These are phyloP conservation scores for Pangasius sanitwongsei DNA, from an alignment of 2,797 vertebrate genomes.

Conservation along the genomic window DNA sequence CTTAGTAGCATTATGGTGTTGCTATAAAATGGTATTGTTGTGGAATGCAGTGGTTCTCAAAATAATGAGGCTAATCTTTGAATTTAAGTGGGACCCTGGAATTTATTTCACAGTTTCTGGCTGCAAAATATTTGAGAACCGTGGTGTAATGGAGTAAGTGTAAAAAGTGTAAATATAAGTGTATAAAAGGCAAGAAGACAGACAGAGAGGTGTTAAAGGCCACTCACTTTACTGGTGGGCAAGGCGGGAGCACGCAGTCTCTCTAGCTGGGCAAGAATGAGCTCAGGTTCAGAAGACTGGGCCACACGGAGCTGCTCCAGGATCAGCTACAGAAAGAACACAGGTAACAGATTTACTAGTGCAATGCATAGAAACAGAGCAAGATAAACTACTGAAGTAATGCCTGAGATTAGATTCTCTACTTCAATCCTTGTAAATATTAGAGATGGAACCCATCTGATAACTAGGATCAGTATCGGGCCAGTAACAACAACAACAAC, in stretches of 20 bases:
- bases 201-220: neutral
- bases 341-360: neutral
- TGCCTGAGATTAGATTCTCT: neutral
- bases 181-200: neutral
- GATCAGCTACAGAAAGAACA: slow-evolving; percentile 66
- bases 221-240: slow-evolving; percentile 19
- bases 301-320: slow-evolving; percentile 68
- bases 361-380: neutral
- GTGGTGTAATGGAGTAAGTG: neutral
- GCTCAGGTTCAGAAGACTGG: slow-evolving; percentile 55
- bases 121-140: neutral
- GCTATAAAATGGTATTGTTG: neutral
- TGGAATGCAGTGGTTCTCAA: neutral
- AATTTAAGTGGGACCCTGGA: neutral
- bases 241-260: slow-evolving; percentile 59
- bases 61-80: neutral
- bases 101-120: neutral
- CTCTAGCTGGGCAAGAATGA: slow-evolving; percentile 66
- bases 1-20: neutral
- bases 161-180: neutral
- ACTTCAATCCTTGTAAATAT: neutral
- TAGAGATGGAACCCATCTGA: neutral
- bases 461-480: neutral
- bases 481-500: neutral
- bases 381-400: neutral